Conservation (phyloP, 2,888 invertebrate genomes). For the Epistrophe eligans region DNA sequence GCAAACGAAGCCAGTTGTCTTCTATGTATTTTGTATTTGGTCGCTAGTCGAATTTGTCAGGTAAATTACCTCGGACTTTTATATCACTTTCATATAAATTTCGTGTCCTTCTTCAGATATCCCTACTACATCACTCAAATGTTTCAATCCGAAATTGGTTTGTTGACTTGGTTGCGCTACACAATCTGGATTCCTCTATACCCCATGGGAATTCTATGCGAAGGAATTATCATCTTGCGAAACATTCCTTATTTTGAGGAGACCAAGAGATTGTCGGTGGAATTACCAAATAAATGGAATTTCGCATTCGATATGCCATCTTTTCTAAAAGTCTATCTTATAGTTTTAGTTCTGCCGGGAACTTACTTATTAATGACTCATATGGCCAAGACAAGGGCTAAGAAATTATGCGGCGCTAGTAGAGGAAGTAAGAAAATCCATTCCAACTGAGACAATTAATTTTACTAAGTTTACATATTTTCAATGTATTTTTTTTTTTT, state of each 20-base stretch:
- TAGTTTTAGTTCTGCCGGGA: constrained; percentile 90
- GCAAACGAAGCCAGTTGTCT: constrained; percentile 94
- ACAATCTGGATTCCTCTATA: constrained; percentile 97
- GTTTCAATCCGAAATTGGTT: constrained; percentile 88
- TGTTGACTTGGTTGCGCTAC: constrained; percentile 96
- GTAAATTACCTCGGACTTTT: constrained; percentile 83
- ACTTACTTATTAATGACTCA: constrained; percentile 92
- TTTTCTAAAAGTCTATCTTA: constrained; percentile 90
- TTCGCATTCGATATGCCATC: constrained; percentile 94
- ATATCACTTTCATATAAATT: constrained; percentile 3
- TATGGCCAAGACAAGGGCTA: constrained; percentile 91
- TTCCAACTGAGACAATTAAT: constrained; percentile 38
- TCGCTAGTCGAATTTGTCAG: constrained; percentile 92
- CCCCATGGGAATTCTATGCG: constrained; percentile 94
- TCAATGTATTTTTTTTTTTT: constrained; percentile 25
- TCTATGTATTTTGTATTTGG: constrained; percentile 95
- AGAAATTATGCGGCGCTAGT: constrained; percentile 85
- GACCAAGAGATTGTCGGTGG: constrained; percentile 89
- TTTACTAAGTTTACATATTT: constrained; percentile 3
- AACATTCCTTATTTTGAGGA: constrained; percentile 96
- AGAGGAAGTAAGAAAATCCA: constrained; percentile 80
- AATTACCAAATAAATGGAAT: constrained; percentile 93
- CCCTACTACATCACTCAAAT: constrained; percentile 95
- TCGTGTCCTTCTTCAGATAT: constrained; percentile 87
- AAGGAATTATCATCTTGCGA: constrained; percentile 91